phyloP scores from a whole-genome alignment of 92 coral and sea anemone species.

The Bergia puertoricense region DNA sequence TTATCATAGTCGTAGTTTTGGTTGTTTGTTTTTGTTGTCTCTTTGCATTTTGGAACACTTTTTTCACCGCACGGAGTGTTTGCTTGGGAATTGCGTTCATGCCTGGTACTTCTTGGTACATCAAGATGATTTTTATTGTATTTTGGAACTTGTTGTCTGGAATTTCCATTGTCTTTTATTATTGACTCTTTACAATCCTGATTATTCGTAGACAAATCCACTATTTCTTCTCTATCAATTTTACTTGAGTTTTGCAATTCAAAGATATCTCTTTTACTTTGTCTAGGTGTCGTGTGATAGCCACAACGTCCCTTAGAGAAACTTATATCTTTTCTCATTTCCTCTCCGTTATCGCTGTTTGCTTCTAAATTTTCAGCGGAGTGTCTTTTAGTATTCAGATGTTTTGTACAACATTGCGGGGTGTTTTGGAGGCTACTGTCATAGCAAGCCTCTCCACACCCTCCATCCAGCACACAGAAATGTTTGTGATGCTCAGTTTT shows the following conservation, averaged over 20 bases:
- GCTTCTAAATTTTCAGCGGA: neutral
- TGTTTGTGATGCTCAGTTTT: too few relatives aligned
- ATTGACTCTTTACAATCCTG: neutral
- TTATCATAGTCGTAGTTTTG: neutral
- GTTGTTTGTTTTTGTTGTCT: neutral
- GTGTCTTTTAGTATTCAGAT: neutral
- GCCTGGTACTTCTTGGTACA: neutral
- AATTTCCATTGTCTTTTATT: neutral
- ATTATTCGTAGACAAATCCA: neutral
- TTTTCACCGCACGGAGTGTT: neutral
- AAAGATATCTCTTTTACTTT: neutral
- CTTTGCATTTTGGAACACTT: neutral
- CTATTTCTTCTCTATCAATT: neutral
- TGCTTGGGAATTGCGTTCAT: too few relatives aligned
- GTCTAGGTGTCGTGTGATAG: neutral
- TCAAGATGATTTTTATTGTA: neutral
- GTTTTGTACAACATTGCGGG: too few relatives aligned
- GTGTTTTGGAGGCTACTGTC: too few relatives aligned
- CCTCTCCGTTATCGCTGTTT: neutral
- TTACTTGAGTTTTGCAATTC: neutral
- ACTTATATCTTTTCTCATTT: neutral
- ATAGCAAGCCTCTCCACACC: too few relatives aligned
- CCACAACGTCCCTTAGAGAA: neutral
- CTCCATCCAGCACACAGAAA: too few relatives aligned
- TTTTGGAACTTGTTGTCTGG: neutral